phyloP scores from a whole-genome alignment of 2,888 invertebrate species.

The Trilocha varians region DNA sequence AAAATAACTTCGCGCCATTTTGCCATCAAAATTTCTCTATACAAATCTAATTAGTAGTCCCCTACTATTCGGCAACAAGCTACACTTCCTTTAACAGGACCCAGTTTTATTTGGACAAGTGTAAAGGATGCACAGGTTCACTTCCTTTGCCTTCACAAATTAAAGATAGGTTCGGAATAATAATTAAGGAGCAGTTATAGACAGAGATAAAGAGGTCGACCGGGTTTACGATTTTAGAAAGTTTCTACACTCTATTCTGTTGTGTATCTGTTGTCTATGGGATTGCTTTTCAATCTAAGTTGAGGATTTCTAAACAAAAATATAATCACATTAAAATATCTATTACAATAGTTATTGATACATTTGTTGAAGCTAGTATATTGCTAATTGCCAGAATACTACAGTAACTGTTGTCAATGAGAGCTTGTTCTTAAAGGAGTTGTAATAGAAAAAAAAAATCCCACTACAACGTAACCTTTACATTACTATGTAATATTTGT shows the following conservation, averaged over 20 bases:
- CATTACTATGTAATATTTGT: too few species aligned
- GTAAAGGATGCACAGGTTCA: slow-evolving; percentile 42
- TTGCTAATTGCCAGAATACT: too few species aligned
- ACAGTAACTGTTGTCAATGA: too few species aligned
- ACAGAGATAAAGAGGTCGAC: not conserved
- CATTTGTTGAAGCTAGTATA: too few species aligned
- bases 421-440: too few species aligned
- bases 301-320: too few species aligned
- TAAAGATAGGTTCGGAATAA: slow-evolving; percentile 51
- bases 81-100: not conserved
- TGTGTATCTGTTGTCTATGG: too few species aligned
- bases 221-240: not conserved
- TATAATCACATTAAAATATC: too few species aligned
- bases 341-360: too few species aligned
- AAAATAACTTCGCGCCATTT: not conserved
- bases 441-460: too few species aligned
- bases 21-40: not conserved
- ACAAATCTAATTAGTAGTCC: not conserved
- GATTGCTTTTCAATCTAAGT: too few species aligned
- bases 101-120: slow-evolving; percentile 12
- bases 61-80: not conserved
- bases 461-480: not conserved
- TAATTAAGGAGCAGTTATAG: slow-evolving; percentile 32
- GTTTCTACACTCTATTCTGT: too few species aligned
- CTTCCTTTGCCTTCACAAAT: slow-evolving; percentile 61